These are phyloP conservation scores for Arctocebus calabarensis DNA, from an alignment of 2,797 vertebrate genomes.

Conservation along the genomic window DNA sequence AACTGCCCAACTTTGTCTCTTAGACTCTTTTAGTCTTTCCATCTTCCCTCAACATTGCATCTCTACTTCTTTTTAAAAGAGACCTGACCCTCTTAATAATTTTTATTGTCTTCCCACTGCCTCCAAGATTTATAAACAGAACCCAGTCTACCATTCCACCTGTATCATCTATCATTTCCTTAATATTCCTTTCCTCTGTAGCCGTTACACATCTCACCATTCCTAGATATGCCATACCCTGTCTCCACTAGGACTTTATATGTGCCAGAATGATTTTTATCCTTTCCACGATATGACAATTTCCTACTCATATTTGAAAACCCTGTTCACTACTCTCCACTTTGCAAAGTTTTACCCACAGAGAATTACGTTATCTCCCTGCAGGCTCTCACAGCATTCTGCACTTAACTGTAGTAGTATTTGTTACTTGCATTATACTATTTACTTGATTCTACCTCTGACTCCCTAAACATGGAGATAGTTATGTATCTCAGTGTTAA, in stretches of 20 bases:
- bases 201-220: neutral
- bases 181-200: neutral
- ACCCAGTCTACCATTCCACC: neutral
- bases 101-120: neutral
- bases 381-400: neutral
- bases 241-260: neutral
- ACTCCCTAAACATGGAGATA: slow-evolving; percentile 11
- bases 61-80: neutral
- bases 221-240: neutral
- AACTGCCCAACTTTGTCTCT: neutral
- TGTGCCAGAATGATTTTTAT: neutral
- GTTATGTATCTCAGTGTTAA: neutral
- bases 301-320: slow-evolving; percentile 35
- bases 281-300: neutral
- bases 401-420: neutral
- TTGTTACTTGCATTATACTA: slow-evolving; percentile 1
- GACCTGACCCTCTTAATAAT: neutral
- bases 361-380: neutral
- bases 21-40: neutral
- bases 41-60: neutral
- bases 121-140: slow-evolving; percentile 11
- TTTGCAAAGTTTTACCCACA: slow-evolving; percentile 36
- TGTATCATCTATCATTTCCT: slow-evolving; percentile 15
- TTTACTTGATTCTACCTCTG: neutral
- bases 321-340: neutral